These are phyloP conservation scores for Parapristionchus giblindavisi DNA, from an alignment of 2,888 invertebrate species.

Conservation along the genomic window DNA sequence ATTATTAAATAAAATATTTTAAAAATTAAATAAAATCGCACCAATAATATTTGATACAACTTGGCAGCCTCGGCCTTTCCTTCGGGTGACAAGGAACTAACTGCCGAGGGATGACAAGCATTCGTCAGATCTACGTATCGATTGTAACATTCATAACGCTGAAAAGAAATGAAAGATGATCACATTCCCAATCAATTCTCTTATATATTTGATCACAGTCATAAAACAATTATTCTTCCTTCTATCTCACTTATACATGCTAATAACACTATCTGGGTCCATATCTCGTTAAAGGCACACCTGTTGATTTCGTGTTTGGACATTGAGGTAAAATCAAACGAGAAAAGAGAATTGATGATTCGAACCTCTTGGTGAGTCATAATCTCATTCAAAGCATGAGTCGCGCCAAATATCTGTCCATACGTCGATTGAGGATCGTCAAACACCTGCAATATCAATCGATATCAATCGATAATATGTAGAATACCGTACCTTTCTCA, in stretches of 20 bases:
- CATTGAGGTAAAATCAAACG: not conserved
- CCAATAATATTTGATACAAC: slow-evolving; percentile 21
- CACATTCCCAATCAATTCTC: too few species aligned
- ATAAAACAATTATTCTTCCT: too few species aligned
- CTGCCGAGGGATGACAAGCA: slow-evolving; percentile 28
- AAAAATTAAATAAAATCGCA: too few species aligned
- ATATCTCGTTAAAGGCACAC: too few species aligned
- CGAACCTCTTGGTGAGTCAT: slow-evolving; percentile 34
- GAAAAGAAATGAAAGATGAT: not conserved
- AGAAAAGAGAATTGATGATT: too few species aligned
- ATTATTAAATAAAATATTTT: too few species aligned
- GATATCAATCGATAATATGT: not conserved
- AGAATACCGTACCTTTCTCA: slow-evolving; percentile 5
- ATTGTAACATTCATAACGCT: slow-evolving; percentile 33
- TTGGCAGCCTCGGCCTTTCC: slow-evolving; percentile 26
- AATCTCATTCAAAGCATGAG: slow-evolving; percentile 30
- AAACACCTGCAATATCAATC: slow-evolving; percentile 8
- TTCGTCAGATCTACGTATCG: slow-evolving; percentile 27
- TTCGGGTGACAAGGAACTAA: not conserved
- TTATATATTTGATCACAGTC: too few species aligned
- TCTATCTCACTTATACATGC: too few species aligned
- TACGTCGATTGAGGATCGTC: slow-evolving; percentile 38
- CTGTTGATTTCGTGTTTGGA: too few species aligned
- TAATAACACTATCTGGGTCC: too few species aligned
- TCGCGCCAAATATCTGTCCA: slow-evolving; percentile 44